phyloP scores from a whole-genome alignment of 2,888 invertebrate genomes.

The Dicyrtomina minuta region DNA sequence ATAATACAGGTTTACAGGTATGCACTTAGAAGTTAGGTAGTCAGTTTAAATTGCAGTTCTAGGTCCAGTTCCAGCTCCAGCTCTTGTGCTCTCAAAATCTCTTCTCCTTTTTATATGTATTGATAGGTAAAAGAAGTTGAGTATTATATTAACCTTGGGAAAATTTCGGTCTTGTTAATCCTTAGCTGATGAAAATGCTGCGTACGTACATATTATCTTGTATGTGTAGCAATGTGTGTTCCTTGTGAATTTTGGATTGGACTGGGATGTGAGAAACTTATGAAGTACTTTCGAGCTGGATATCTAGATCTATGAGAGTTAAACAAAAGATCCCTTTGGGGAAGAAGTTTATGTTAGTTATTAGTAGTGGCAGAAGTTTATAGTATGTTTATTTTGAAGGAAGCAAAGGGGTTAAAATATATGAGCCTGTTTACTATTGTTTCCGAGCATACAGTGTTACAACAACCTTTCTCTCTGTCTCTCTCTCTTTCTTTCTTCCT shows the following conservation, averaged over 20 bases:
- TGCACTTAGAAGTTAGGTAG: too few species aligned
- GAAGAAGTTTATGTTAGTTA: constrained; percentile 8
- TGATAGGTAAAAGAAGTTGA: neutral
- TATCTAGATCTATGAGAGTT: neutral
- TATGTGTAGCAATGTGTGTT: too few species aligned
- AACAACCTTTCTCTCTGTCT: neutral
- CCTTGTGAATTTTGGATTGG: too few species aligned
- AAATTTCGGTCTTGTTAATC: too few species aligned
- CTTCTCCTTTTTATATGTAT: neutral
- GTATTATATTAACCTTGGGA: too few species aligned
- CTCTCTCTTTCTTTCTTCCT: neutral
- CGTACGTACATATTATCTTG: too few species aligned
- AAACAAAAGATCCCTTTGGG: constrained; percentile 20
- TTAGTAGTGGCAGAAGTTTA: neutral
- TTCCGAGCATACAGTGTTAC: constrained; percentile 7
- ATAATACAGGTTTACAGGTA: too few species aligned
- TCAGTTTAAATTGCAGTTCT: too few species aligned
- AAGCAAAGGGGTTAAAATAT: constrained; percentile 5
- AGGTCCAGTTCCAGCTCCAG: neutral
- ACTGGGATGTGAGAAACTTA: too few species aligned
- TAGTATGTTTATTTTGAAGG: constrained; percentile 8
- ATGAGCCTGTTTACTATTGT: constrained; percentile 4
- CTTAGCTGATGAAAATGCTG: too few species aligned
- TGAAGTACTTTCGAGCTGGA: constrained; percentile 3
- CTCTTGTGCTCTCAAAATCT: neutral